Conservation (phyloP, 2,888 invertebrate genomes). For the Eulithis prunata region DNA sequence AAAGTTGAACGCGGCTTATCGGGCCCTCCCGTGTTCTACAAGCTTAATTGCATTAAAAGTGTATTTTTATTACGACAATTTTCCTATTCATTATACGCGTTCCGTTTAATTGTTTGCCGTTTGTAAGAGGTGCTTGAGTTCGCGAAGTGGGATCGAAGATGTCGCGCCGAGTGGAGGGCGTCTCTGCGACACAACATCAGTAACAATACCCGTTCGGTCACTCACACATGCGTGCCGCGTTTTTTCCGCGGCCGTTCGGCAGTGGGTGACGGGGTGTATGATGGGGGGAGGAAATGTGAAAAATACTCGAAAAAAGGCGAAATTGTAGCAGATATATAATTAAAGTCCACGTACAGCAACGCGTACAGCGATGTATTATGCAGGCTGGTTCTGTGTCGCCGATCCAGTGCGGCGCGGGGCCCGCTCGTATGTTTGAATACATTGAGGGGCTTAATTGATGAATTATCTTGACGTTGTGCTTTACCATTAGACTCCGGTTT, state of each 20-base stretch:
- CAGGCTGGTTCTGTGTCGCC: constrained; percentile 75
- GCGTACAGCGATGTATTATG: constrained; percentile 81
- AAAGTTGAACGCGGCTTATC: constrained; percentile 82
- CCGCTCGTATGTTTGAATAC: constrained; percentile 36
- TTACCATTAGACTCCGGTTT: constrained; percentile 21
- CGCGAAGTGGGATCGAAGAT: constrained; percentile 17
- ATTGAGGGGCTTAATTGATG: constrained; percentile 33
- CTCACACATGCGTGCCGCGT: constrained; percentile 69
- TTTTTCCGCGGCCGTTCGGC: constrained; percentile 77
- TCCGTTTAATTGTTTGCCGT: constrained; percentile 33
- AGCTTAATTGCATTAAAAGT: constrained; percentile 78
- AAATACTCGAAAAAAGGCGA: constrained; percentile 85
- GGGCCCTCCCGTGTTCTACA: constrained; percentile 72
- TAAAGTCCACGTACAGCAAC: constrained; percentile 81
- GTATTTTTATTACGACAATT: constrained; percentile 62
- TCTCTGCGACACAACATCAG: constrained; percentile 32
- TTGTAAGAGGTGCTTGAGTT: constrained; percentile 22
- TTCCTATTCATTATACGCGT: constrained; percentile 53
- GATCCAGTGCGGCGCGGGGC: constrained; percentile 38
- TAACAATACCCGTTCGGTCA: constrained; percentile 50
- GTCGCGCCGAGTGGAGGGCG: constrained; percentile 5
- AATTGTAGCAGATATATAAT: constrained; percentile 85
- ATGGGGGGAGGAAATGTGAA: constrained; percentile 80
- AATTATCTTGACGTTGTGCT: constrained; percentile 30
- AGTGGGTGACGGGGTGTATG: constrained; percentile 66